Evolutionary conservation across 2,888 invertebrate species (phyloP).

Genomic region (Diploptera punctata): DNA sequence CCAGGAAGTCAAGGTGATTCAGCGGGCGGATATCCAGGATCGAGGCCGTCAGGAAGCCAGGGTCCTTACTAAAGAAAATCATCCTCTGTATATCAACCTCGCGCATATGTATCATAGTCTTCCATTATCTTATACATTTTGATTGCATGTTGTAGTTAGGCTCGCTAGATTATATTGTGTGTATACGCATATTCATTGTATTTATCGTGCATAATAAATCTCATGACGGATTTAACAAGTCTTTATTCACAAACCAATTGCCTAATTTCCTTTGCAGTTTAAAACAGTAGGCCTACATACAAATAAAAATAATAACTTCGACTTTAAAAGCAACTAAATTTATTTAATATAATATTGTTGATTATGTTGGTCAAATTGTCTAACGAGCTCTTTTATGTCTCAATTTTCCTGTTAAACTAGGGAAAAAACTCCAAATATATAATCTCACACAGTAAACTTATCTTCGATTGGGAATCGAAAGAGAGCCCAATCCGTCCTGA

Average conservation of each 20-base stretch:
- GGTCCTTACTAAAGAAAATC: conserved; percentile 12
- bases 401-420: too few relatives aligned
- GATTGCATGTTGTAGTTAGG: background rate
- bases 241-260: background rate
- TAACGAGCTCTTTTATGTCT: too few relatives aligned
- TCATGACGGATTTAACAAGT: background rate
- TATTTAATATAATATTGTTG: too few relatives aligned
- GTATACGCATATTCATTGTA: conserved; percentile 10
- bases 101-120: background rate
- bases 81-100: background rate
- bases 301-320: too few relatives aligned
- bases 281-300: too few relatives aligned
- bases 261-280: background rate
- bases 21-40: conserved; percentile 26
- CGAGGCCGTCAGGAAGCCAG: background rate
- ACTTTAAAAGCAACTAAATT: too few relatives aligned
- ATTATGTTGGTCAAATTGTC: too few relatives aligned
- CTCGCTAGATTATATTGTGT: conserved; percentile 7
- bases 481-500: too few relatives aligned
- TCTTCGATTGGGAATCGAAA: too few relatives aligned
- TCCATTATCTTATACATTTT: background rate
- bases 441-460: too few relatives aligned
- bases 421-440: too few relatives aligned
- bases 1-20: conserved; percentile 25
- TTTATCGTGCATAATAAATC: conserved; percentile 15